A percentile compares a stretch with the other conserved stretches of the same genome.
Conservation (phyloP, 2,113 vertebrate species). For the Pluvialis apricaria region DNA sequence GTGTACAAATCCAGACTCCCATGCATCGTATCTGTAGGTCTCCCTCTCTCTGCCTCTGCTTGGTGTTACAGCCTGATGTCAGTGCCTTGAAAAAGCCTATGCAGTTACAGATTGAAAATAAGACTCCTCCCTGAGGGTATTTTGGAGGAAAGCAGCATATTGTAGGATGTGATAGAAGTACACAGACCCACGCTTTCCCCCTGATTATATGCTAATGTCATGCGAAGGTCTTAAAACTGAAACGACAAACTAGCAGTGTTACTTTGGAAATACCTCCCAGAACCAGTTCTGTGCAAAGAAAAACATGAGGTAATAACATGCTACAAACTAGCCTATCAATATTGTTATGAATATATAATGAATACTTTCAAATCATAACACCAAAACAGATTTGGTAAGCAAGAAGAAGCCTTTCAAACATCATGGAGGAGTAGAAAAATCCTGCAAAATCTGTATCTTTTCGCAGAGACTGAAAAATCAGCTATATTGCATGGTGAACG, state of each 20-base stretch:
- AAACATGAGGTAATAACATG: not conserved
- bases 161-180: not conserved
- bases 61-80: not conserved
- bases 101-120: not conserved
- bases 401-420: not conserved
- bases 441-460: not conserved
- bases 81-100: not conserved
- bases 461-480: not conserved
- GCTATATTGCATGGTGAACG: not conserved
- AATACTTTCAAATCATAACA: not conserved
- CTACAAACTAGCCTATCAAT: not conserved
- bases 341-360: not conserved
- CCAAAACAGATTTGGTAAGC: not conserved
- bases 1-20: not conserved
- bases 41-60: not conserved
- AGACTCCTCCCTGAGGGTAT: not conserved
- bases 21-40: not conserved
- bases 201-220: not conserved
- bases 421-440: not conserved
- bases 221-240: not conserved
- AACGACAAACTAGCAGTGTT: not conserved
- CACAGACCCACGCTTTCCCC: fast-evolving
- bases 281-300: not conserved
- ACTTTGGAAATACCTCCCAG: not conserved
- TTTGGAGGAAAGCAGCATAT: not conserved